These are phyloP conservation scores for Cheilosia vulpina DNA, from an alignment of 2,888 invertebrate species.

Conservation along the genomic window DNA sequence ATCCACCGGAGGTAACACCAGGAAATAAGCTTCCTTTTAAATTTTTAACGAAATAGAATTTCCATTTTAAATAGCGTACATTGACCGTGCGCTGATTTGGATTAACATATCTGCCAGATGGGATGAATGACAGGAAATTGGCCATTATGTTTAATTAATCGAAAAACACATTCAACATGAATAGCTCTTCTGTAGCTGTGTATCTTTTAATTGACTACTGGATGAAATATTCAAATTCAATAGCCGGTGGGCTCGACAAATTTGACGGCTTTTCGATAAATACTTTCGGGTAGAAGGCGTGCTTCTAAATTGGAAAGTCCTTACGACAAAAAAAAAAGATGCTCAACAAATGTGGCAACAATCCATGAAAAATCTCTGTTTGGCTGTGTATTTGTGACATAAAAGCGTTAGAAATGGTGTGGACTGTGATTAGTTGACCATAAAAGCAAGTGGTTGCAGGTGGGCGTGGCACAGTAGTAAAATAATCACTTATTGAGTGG, in stretches of 20 bases:
- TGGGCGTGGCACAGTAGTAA: too few species aligned
- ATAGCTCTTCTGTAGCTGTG: neutral
- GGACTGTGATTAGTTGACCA: too few species aligned
- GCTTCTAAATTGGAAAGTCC: too few species aligned
- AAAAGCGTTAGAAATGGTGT: too few species aligned
- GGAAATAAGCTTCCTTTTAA: conserved; percentile 25
- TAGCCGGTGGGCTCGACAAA: neutral
- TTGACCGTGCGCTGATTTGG: conserved; percentile 20
- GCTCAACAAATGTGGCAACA: too few species aligned
- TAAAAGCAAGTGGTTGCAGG: too few species aligned
- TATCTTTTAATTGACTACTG: conserved; percentile 12
- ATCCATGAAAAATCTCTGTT: too few species aligned
- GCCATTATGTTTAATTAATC: conserved; percentile 19
- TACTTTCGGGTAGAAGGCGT: too few species aligned
- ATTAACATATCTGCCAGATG: conserved; percentile 2
- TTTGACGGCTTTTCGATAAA: neutral
- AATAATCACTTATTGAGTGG: too few species aligned
- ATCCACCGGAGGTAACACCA: conserved; percentile 4
- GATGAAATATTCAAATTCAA: neutral
- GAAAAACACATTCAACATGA: neutral
- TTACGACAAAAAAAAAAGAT: too few species aligned
- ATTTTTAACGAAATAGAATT: neutral
- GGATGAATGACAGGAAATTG: conserved; percentile 13
- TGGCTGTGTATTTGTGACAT: too few species aligned
- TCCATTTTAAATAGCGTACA: conserved; percentile 18